Percentiles rank a stretch among this genome's conserved stretches.
These are phyloP conservation scores for Phoxinus dragarum DNA, from an alignment of 2,797 vertebrate species.

Conservation along the genomic window DNA sequence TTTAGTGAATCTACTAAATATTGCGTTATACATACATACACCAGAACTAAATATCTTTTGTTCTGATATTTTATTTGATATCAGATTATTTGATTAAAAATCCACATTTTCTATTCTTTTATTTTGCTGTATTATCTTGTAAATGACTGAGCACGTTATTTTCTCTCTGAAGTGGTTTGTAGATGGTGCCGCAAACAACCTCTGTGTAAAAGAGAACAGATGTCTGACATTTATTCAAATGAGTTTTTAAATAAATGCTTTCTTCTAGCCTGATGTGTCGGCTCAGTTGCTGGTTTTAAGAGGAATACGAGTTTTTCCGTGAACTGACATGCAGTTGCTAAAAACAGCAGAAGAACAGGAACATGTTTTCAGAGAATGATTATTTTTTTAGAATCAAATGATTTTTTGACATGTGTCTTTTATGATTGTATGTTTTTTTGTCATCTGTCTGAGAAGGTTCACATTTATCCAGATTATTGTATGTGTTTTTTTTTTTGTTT, in stretches of 20 bases:
- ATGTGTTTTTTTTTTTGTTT: background rate
- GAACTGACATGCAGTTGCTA: background rate
- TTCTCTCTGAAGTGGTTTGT: background rate
- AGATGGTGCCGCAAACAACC: background rate
- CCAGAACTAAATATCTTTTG: background rate
- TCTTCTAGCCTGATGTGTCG: background rate
- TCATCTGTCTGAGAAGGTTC: background rate
- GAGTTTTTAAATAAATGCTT: background rate
- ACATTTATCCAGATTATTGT: background rate
- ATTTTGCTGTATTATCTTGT: background rate
- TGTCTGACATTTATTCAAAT: background rate
- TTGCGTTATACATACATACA: too few relatives aligned
- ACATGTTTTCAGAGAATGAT: background rate
- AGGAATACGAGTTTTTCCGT: background rate
- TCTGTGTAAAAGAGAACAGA: background rate
- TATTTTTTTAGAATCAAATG: background rate
- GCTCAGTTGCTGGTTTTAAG: background rate
- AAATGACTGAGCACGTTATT: background rate
- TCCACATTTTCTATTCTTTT: conserved; percentile 33
- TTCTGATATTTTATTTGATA: too few relatives aligned
- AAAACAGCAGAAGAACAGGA: background rate
- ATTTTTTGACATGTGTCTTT: conserved; percentile 9
- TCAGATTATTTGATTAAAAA: background rate
- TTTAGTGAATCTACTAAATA: too few relatives aligned
- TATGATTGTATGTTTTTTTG: background rate